A percentile compares a stretch with the other conserved stretches of the same genome.
Evolutionary conservation across 2,113 vertebrate genomes (phyloP).

Genomic region (Aplodontia rufa): DNA sequence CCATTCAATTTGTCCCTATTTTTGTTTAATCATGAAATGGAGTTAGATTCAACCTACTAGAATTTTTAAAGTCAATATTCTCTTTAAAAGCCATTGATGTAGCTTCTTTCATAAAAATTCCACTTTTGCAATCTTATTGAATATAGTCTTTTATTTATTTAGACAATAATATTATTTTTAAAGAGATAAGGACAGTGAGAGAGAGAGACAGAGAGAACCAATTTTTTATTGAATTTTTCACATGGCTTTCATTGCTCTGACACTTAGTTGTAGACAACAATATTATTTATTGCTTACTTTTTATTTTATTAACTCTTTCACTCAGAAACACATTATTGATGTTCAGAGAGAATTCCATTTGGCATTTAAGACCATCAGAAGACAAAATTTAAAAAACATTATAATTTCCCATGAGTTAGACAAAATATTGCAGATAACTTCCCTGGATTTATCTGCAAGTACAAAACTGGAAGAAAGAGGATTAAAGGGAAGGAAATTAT

Average conservation of each 20-base stretch:
- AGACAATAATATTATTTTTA: neutral
- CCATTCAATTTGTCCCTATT: neutral
- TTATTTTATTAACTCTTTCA: neutral
- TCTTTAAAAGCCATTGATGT: neutral
- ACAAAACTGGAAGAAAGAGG: neutral
- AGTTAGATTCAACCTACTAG: neutral
- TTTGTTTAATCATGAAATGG: neutral
- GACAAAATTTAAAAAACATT: conserved; percentile 6
- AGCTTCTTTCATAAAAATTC: neutral
- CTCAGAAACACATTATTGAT: neutral
- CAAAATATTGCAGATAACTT: neutral
- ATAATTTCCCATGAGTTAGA: neutral
- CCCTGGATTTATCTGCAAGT: neutral
- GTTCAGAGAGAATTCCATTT: neutral
- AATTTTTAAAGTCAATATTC: neutral
- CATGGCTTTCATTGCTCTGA: no score
- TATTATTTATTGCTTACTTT: neutral
- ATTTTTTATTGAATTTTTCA: no score
- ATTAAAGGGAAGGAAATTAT: neutral
- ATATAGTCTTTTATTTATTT: neutral
- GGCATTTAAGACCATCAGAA: neutral
- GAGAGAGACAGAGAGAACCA: no score
- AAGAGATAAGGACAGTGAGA: no score
- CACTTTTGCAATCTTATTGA: neutral
- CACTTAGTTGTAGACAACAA: no score